These are phyloP conservation scores for Atrichornis clamosus DNA, from an alignment of 2,113 vertebrate species.

Conservation along the genomic window DNA sequence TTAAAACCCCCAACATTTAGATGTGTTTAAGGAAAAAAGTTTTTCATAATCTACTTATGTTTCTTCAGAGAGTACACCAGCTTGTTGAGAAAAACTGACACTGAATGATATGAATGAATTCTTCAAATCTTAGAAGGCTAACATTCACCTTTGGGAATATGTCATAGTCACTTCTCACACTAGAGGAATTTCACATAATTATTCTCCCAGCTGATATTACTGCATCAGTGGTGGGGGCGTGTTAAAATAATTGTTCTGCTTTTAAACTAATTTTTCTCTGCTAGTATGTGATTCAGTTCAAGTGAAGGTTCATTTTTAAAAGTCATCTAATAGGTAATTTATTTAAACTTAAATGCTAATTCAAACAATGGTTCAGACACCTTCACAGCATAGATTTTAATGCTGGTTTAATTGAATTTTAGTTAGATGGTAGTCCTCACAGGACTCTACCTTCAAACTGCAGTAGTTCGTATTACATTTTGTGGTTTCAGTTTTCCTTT, in stretches of 20 bases:
- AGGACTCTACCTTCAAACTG: not conserved
- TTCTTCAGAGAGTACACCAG: not conserved
- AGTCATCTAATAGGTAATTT: not conserved
- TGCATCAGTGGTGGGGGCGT: accelerated
- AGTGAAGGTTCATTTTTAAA: not conserved
- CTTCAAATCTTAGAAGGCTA: not conserved
- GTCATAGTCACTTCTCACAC: not conserved
- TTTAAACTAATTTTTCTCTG: not conserved
- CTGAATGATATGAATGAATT: not conserved
- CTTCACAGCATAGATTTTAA: not conserved
- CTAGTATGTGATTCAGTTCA: not conserved
- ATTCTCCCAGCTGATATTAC: not conserved
- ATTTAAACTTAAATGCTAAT: not conserved
- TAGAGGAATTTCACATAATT: not conserved
- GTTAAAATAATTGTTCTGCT: not conserved
- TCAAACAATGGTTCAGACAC: not conserved
- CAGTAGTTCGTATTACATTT: not conserved
- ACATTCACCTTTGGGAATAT: not conserved
- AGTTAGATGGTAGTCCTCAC: not conserved
- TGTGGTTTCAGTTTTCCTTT: not conserved
- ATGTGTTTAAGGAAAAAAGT: not conserved
- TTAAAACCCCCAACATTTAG: not conserved
- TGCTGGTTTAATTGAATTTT: not conserved
- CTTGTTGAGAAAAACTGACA: not conserved
- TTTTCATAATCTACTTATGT: not conserved